These are phyloP conservation scores for Leiothrix lutea DNA, from an alignment of 2,113 vertebrate species.

Conservation along the genomic window DNA sequence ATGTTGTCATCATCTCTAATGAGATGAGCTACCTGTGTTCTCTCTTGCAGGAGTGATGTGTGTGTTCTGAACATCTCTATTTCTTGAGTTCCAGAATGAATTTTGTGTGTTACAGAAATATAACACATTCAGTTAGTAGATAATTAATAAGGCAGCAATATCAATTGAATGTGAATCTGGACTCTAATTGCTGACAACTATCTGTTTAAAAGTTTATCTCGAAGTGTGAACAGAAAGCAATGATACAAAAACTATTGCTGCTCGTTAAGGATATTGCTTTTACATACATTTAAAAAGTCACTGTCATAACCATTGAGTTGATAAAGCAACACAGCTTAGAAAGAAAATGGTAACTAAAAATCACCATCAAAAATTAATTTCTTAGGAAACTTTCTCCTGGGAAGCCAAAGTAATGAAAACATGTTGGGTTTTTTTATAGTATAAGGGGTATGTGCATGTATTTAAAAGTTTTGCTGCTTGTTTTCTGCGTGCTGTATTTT, in stretches of 20 bases:
- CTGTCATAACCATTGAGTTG: neutral
- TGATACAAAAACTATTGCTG: neutral
- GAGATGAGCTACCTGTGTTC: neutral
- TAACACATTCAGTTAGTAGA: neutral
- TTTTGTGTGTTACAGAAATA: neutral
- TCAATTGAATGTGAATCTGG: neutral
- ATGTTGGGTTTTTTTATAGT: neutral
- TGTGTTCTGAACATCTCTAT: neutral
- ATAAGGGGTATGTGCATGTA: fast-evolving
- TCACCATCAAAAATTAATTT: neutral
- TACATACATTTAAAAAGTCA: neutral
- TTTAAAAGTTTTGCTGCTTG: neutral
- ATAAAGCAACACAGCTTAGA: neutral
- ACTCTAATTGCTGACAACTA: neutral
- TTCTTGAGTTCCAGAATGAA: neutral
- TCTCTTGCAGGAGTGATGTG: neutral
- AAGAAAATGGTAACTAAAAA: neutral
- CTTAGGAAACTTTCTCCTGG: neutral
- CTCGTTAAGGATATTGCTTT: neutral
- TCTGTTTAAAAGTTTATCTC: neutral
- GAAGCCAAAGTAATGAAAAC: neutral
- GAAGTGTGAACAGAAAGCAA: neutral
- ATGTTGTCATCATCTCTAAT: neutral
- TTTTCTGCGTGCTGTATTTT: neutral
- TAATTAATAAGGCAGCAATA: neutral